phyloP scores from a whole-genome alignment of 2,797 vertebrate genomes.

The Myotis planiceps region DNA sequence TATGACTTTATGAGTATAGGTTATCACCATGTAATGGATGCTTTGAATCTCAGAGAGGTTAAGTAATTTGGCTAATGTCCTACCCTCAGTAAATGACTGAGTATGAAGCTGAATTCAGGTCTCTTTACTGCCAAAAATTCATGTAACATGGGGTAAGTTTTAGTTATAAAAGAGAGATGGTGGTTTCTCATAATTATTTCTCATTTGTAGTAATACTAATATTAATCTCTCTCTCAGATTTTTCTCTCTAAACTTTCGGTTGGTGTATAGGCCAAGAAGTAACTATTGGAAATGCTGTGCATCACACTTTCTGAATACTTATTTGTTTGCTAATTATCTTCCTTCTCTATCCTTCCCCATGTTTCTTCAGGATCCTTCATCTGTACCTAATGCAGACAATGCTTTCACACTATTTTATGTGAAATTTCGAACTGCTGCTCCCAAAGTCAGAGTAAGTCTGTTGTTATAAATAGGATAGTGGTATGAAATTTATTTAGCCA shows the following conservation, averaged over 20 bases:
- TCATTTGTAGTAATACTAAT: neutral
- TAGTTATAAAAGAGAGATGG: neutral
- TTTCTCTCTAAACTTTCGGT: slow-evolving; percentile 45
- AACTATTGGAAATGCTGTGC: neutral
- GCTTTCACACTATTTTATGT: slow-evolving; percentile 98
- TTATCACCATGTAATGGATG: neutral
- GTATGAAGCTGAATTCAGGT: neutral
- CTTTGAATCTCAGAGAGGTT: neutral
- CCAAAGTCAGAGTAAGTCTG: slow-evolving; percentile 96
- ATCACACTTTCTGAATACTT: slow-evolving; percentile 13
- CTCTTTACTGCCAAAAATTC: neutral
- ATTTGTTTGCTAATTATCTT: slow-evolving; percentile 59
- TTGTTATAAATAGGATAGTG: neutral
- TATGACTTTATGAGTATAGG: neutral
- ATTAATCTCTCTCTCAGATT: neutral
- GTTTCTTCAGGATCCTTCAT: slow-evolving; percentile 92
- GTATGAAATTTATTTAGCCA: neutral
- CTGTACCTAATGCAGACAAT: slow-evolving; percentile 94
- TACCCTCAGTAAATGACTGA: neutral
- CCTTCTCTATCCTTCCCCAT: neutral
- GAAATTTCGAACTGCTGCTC: slow-evolving; percentile 96
- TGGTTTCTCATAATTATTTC: neutral
- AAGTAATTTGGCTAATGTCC: neutral
- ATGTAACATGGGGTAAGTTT: neutral
- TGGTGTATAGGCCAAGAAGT: neutral